Conservation (phyloP, 2,113 vertebrate species). For the Gymnobelideus leadbeateri region DNA sequence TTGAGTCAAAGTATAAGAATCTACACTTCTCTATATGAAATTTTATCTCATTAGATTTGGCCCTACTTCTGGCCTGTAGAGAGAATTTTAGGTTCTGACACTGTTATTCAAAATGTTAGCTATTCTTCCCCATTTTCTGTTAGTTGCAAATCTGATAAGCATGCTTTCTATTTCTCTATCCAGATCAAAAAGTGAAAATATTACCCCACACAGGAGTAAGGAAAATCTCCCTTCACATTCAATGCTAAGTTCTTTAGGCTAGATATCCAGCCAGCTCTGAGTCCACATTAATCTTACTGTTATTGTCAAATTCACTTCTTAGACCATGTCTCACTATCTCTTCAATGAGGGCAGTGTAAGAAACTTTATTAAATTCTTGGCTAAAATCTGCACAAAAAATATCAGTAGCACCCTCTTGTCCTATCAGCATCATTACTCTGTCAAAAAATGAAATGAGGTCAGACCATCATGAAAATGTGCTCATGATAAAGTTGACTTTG, state of each 20-base stretch:
- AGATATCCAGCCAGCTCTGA: background rate
- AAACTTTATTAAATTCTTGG: background rate
- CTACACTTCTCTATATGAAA: background rate
- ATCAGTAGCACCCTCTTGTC: background rate
- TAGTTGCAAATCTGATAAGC: background rate
- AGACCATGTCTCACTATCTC: background rate
- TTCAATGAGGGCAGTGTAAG: background rate
- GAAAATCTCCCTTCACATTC: background rate
- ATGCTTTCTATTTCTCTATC: background rate
- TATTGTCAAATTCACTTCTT: background rate
- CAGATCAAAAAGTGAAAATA: background rate
- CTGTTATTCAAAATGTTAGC: background rate
- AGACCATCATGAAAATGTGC: background rate
- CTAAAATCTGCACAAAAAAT: background rate
- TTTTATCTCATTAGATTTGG: background rate
- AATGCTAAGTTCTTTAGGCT: background rate
- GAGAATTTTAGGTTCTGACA: background rate
- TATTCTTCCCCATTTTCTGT: background rate
- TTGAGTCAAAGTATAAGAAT: background rate
- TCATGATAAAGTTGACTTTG: background rate
- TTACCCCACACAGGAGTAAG: background rate
- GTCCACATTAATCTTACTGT: background rate
- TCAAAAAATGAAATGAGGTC: background rate
- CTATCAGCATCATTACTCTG: background rate
- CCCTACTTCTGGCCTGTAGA: background rate